These are phyloP conservation scores for Diaphora mendica DNA, from an alignment of 2,888 invertebrate genomes.

Conservation along the genomic window DNA sequence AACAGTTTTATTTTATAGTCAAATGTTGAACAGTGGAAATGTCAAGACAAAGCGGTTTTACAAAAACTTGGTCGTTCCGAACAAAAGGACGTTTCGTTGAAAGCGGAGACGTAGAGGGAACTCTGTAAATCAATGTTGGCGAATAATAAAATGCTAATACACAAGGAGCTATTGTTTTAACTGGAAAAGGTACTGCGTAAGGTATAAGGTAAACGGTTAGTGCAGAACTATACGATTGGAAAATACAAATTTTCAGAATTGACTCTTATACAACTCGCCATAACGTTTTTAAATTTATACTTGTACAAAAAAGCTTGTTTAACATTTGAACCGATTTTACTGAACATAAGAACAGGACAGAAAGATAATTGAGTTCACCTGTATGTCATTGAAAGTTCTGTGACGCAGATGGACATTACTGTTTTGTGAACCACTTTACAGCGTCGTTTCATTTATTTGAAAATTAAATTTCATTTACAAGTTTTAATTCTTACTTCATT, in stretches of 20 bases:
- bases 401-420: background rate
- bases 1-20: constrained; percentile 78
- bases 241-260: background rate
- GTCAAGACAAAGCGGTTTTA: constrained; percentile 76
- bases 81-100: constrained; percentile 79
- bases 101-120: constrained; percentile 63
- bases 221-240: background rate
- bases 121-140: constrained; percentile 72
- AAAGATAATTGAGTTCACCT: background rate
- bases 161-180: constrained; percentile 43
- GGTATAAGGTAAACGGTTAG: background rate
- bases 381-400: background rate
- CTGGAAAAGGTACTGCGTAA: constrained; percentile 43
- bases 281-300: background rate
- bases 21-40: constrained; percentile 70
- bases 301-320: background rate
- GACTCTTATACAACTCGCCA: background rate
- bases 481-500: background rate
- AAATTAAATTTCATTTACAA: background rate
- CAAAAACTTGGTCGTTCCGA: constrained; percentile 73
- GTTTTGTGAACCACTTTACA: background rate
- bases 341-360: background rate
- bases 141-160: constrained; percentile 69
- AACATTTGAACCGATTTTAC: background rate
- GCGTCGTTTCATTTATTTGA: too few species aligned